Percentiles rank a stretch among this genome's conserved stretches.
These are phyloP conservation scores for Oligia strigilis DNA, from an alignment of 2,888 invertebrate genomes.

Conservation along the genomic window DNA sequence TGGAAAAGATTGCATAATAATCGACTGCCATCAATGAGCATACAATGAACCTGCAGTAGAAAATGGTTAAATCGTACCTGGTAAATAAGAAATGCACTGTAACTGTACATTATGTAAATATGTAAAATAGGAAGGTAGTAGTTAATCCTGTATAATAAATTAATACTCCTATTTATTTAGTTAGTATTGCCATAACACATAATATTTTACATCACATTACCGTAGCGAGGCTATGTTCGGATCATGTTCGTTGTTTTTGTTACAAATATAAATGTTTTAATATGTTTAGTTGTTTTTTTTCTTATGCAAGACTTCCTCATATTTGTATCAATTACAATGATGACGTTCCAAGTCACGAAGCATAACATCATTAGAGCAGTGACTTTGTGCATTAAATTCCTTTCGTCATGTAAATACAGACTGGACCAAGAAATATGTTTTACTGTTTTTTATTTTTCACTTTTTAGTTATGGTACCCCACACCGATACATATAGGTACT, in stretches of 20 bases:
- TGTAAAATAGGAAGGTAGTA: conserved; percentile 46
- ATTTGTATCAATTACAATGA: conserved; percentile 21
- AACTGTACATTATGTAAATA: conserved; percentile 62
- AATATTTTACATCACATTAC: conserved; percentile 49
- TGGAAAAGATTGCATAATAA: conserved; percentile 21
- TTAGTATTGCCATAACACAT: conserved; percentile 65
- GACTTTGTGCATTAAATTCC: background rate
- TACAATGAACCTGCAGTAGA: conserved; percentile 8
- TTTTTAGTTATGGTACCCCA: too few relatives aligned
- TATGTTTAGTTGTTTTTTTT: conserved; percentile 47
- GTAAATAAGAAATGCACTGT: conserved; percentile 31
- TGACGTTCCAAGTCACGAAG: conserved; percentile 10
- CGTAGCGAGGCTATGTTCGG: conserved; percentile 91
- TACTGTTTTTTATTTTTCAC: background rate
- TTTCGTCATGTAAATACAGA: too few relatives aligned
- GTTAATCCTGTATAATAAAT: conserved; percentile 31
- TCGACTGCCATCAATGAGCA: conserved; percentile 28
- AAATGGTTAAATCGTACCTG: conserved; percentile 45
- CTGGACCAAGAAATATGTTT: background rate
- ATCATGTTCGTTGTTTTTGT: conserved; percentile 63
- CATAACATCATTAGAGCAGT: conserved; percentile 28
- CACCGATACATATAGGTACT: too few relatives aligned
- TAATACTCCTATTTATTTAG: conserved; percentile 50
- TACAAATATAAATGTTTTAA: conserved; percentile 62
- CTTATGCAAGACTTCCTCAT: background rate